Base-by-base conservation (phyloP, 2,888 invertebrate species). In the Eupelmus urozonus region DNA sequence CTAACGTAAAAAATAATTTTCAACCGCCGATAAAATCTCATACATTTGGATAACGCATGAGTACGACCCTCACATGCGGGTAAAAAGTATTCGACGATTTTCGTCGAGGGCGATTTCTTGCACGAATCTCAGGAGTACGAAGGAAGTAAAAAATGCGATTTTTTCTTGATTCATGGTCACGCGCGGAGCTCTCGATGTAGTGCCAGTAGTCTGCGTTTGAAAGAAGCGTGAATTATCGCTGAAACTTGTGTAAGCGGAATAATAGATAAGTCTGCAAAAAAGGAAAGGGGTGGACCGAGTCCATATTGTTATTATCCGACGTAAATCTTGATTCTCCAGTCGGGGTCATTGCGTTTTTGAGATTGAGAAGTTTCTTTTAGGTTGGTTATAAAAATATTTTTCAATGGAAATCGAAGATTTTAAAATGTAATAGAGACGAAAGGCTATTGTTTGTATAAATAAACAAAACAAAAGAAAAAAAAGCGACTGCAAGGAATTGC, bases 171-270 rank as follows among this genome's bases (percentile, higher is more conserved):
- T 70, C 45, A 60, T 70, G 49, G 29, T 45, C 49, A 60, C 42
- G n/a, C 27, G 57, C 70, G 23, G 25, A 25, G 42, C 25, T 34
- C 3, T 34, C 3, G 34, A 5, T 34, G 9, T 34, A 34, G 9
- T 34, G 34, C 9, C n/a, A 34, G 34, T 34, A 34, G 34, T 34
- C 40, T 69, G 70, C 45, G 59, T 59, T 60, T 7, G 70, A 70
- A 70, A 60, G 60, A 60, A 29, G 20, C 18, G 20, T 70, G 45
- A 59, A 29, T 60, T 70, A 70, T 60, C 29, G 29, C 70, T 45
- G 20, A 60, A 60, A 60, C 70, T 69, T 49, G 60, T 60, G 59
- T 60, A 60, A 59, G 49, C 70, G 49, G 60, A 49, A 70, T 60
- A 70, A 70, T 49, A 25, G 67, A 57, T 69, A 60, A 49, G 59